Evolutionary conservation across 1,140 invertebrate species (phyloP).

Genomic region (Chlorops oryzae): DNA sequence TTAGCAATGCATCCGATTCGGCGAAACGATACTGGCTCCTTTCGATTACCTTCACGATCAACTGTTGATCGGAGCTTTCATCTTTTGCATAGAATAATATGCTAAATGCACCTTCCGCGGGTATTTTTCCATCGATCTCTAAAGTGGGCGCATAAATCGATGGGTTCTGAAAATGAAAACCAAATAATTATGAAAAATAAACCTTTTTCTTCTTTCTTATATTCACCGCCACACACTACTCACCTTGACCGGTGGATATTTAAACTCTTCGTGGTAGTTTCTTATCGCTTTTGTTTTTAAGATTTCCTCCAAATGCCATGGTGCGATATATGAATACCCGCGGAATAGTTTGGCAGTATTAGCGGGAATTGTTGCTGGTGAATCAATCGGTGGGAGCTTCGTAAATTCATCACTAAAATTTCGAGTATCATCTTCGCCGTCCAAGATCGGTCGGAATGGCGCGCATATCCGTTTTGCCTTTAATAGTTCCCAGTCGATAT

Average conservation of each 20-base stretch:
- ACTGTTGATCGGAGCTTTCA: too few species aligned
- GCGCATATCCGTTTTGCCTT: conserved; percentile 66
- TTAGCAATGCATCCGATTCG: conserved; percentile 36
- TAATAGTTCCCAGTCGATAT: conserved; percentile 71
- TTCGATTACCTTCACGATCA: conserved; percentile 70
- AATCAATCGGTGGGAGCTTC: conserved; percentile 79
- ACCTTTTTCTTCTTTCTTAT: too few species aligned
- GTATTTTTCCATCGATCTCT: too few species aligned
- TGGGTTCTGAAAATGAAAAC: too few species aligned
- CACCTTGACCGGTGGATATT: too few species aligned
- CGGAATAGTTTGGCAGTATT: conserved; percentile 85
- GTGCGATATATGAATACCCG: conserved; percentile 92
- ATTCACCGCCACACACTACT: too few species aligned
- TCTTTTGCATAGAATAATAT: too few species aligned
- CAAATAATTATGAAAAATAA: too few species aligned
- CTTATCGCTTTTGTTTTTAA: too few species aligned
- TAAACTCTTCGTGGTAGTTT: too few species aligned
- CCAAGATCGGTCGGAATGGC: conserved; percentile 76
- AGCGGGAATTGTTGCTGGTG: conserved; percentile 78
- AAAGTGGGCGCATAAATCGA: too few species aligned
- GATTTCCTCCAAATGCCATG: conserved; percentile 67
- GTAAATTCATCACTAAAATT: conserved; percentile 98
- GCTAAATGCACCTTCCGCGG: too few species aligned
- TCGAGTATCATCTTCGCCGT: conserved; percentile 81
- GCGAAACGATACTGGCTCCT: conserved; percentile 50